Evolutionary conservation across 1,140 invertebrate genomes (phyloP), one percentile per base, ranked within the genome.

Genomic region (Drosophila sp.): DNA sequence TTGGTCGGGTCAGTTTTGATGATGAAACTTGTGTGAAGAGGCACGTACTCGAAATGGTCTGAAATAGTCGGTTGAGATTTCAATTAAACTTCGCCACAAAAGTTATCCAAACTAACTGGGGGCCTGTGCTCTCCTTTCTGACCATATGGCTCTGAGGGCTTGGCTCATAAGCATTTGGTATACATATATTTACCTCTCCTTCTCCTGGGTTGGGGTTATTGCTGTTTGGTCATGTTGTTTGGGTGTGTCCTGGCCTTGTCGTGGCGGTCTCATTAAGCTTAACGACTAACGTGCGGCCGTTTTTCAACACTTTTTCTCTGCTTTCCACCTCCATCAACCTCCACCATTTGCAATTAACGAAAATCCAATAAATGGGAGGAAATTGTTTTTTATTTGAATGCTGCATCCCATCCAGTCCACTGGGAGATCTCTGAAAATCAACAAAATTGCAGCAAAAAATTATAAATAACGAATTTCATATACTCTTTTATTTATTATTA

Each of bases 11-110:
- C 60, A 65, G 56, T 70, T 71, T 65, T 76, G 38, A 76, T 77
- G 73, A 61, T 60, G 65, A 32, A 66, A 76, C 75, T 67, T 69
- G 47, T 79, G 78, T 72, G 44, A 50, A 50, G 78, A 75, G 72
- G 82, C 84, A 87, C 83, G 84, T 89, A 80, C 83, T 89, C 56
- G 32, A 83, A 86, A 83, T 87, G 84, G 61, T 38, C 70, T 56
- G 76, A 85, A 50, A 50, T 64, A 71, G 67, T 73, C 58, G 73
- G 73, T 70, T 76, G 73, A 89, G 83, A 87, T 87, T 87, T 87
- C 83, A 87, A 87, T 87, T 87, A 87, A 87, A 76, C 23, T 70
- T 67, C 66, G 57, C 57, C 72, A 55, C 32, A 63, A 71, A 71
- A 75, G 76, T 85, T 85, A 85, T 10, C 8, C 4, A 8, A 38